Percentiles rank a stretch among this genome's conserved stretches.
Conservation (phyloP, 2,888 invertebrate genomes). For the Trachelus troglodyta region DNA sequence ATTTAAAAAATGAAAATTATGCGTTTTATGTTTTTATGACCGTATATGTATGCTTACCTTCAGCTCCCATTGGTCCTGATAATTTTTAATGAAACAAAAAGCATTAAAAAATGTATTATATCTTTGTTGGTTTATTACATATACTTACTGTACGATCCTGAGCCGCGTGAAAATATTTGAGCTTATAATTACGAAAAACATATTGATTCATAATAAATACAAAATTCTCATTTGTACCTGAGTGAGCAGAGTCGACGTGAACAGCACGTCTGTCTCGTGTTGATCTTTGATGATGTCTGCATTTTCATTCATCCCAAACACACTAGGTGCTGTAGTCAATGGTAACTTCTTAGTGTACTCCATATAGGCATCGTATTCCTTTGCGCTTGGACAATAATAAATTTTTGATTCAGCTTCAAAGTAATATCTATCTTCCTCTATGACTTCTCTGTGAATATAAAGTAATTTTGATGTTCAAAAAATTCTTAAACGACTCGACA, state of each 20-base stretch:
- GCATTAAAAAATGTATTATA: not conserved
- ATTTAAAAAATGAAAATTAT: not conserved
- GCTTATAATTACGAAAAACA: conserved; percentile 8
- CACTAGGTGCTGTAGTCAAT: conserved; percentile 80
- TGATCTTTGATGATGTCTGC: conserved; percentile 94
- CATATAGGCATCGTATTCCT: conserved; percentile 79
- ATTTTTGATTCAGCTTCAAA: conserved; percentile 61
- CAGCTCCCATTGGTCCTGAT: conserved; percentile 49
- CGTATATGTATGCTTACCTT: conserved; percentile 36
- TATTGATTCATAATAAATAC: not conserved
- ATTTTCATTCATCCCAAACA: conserved; percentile 94
- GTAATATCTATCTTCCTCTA: conserved; percentile 44
- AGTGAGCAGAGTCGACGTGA: conserved; percentile 79
- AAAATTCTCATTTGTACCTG: conserved; percentile 71
- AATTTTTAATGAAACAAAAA: conserved; percentile 1
- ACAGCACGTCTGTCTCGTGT: conserved; percentile 83
- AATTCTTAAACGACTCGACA: not conserved
- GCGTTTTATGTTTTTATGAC: not conserved
- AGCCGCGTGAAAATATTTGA: conserved; percentile 11
- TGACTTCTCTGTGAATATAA: conserved; percentile 43
- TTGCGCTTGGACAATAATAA: conserved; percentile 80
- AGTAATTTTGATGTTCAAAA: not conserved
- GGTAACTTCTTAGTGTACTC: conserved; percentile 78
- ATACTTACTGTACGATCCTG: conserved; percentile 55
- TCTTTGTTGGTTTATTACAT: conserved; percentile 5